Evolutionary conservation across 2,797 vertebrate species (phyloP).

Genomic region (Ibycter americanus): DNA sequence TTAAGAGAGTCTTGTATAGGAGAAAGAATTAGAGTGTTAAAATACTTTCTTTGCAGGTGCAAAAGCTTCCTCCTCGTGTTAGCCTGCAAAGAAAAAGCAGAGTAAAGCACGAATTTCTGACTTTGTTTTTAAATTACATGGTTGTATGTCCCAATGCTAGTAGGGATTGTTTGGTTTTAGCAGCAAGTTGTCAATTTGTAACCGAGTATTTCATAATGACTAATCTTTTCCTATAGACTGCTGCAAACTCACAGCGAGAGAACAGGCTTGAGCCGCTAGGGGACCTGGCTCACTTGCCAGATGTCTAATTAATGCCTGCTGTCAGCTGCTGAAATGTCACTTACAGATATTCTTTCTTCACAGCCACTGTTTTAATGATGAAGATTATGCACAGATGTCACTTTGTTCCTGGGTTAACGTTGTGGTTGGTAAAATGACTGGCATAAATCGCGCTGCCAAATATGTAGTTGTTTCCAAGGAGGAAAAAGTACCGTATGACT

Average conservation of each 20-base stretch:
- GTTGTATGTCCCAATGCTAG: not conserved
- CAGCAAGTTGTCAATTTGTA: conserved; percentile 61
- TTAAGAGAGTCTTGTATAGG: not conserved
- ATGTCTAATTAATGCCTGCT: conserved; percentile 78
- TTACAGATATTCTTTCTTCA: conserved; percentile 68
- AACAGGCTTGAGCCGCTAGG: conserved; percentile 36
- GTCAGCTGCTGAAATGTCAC: conserved; percentile 77
- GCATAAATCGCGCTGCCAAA: conserved; percentile 86
- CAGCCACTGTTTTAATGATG: conserved; percentile 87
- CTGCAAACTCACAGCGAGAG: conserved; percentile 51
- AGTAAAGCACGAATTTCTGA: not conserved
- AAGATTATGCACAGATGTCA: conserved; percentile 83
- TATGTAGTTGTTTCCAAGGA: conserved; percentile 78
- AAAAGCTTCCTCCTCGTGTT: not conserved
- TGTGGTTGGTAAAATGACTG: conserved; percentile 87
- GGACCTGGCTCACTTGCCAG: conserved; percentile 62
- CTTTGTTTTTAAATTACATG: not conserved
- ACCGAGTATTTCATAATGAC: conserved; percentile 51
- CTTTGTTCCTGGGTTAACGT: conserved; percentile 82
- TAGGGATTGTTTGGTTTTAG: conserved; percentile 48
- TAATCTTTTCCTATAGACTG: conserved; percentile 7
- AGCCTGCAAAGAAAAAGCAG: not conserved
- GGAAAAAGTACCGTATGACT: conserved; percentile 82
- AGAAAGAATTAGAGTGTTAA: not conserved
- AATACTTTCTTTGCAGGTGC: not conserved